These are phyloP conservation scores for Maniola hyperantus DNA, from an alignment of 2,888 invertebrate genomes.

Conservation along the genomic window DNA sequence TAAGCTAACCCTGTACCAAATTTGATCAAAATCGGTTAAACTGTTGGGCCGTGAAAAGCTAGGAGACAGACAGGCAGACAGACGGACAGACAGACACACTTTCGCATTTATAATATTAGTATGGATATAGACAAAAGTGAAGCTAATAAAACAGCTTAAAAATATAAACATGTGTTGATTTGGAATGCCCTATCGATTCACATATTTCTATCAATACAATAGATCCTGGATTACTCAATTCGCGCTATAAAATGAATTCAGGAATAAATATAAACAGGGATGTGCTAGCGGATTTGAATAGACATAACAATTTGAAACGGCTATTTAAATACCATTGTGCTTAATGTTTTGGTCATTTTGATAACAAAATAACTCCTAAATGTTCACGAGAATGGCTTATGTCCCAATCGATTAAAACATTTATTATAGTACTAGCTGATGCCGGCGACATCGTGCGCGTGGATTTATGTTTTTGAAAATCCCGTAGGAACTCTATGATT, in stretches of 20 bases:
- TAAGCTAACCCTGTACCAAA: neutral
- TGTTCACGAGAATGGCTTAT: neutral
- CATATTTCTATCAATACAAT: neutral
- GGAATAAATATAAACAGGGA: neutral
- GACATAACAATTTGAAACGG: neutral
- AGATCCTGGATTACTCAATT: neutral
- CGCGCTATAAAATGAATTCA: neutral
- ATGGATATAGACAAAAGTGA: too few species aligned
- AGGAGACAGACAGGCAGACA: too few species aligned
- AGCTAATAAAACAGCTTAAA: neutral
- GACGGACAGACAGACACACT: too few species aligned
- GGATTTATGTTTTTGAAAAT: too few species aligned
- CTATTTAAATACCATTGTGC: neutral
- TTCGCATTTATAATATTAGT: too few species aligned
- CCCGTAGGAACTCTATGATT: too few species aligned
- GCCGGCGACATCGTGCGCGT: too few species aligned
- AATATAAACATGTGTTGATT: neutral
- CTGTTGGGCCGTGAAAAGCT: too few species aligned
- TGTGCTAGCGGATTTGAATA: neutral
- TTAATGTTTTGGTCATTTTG: conserved; percentile 1
- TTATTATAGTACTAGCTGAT: neutral
- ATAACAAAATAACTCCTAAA: conserved; percentile 2
- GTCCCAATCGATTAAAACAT: neutral
- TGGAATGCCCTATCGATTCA: neutral
- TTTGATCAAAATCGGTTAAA: neutral